Evolutionary conservation across 2,113 vertebrate genomes (phyloP), one percentile per base, ranked within the genome.

Genomic region (Ceyx cyanopectus): DNA sequence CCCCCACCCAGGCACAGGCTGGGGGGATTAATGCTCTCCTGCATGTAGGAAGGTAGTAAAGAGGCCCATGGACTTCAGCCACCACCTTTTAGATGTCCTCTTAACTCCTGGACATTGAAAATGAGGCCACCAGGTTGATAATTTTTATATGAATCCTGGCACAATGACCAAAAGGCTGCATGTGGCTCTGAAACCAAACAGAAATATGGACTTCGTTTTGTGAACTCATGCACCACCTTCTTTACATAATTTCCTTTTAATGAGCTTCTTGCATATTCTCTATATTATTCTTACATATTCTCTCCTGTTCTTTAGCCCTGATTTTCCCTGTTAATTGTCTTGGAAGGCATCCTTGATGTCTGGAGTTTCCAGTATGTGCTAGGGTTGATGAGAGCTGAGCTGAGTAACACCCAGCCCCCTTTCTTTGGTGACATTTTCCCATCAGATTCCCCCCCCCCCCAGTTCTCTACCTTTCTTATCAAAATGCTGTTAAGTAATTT

Each of bases 101-200:
- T n/a, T 76, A 80, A 37, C 24, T 14, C n/a, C 57, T 26, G 20
- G 30, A 9, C 11, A 4, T 41, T 9, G 13, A 14, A 46, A 56
- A 60, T 2, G 22, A 75, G 37, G 26, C 68, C 76, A 43, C 12
- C 27, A 24, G 20, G 5, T 18, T 54, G 68, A 19, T 14, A 27
- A 2, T 30, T 12, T 12, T 14, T 15, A 9, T 4, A 4, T 24
- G 2, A 84, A 9, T 34, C 26, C 72, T 43, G 37, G 24, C 8
- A 34, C 0, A 0, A n/a, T 41, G 24, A 30, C 34, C 56, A 23
- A 48, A 69, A 34, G 9, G 4, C 14, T 46, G 5, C 27, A 18
- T 14, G 53, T 54, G 50, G 14, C 34, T 69, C 72, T 73, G 32
- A 62, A 69, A 12, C 37, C 24, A 54, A 76, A 57, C 23, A 65